A percentile compares a stretch with the other conserved stretches of the same genome.
These are phyloP conservation scores for Chloroceryle amazona DNA, from an alignment of 2,797 vertebrate genomes.

Conservation along the genomic window DNA sequence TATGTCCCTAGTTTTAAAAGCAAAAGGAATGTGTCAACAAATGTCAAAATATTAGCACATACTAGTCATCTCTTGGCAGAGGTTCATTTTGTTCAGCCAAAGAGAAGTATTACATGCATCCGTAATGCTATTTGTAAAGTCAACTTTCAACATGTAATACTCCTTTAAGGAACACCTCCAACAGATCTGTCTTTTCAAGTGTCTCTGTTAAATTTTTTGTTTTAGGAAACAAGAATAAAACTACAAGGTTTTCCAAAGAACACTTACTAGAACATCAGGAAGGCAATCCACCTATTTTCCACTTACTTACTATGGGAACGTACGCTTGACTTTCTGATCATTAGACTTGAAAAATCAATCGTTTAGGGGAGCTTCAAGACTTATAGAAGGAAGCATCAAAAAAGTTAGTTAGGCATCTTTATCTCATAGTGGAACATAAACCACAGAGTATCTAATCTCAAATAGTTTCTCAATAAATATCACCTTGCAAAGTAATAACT, in stretches of 20 bases:
- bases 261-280: not conserved
- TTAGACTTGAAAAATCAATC: not conserved
- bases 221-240: not conserved
- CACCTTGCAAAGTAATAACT: not conserved
- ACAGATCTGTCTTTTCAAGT: not conserved
- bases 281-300: not conserved
- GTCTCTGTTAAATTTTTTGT: not conserved
- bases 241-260: not conserved
- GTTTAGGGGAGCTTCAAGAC: not conserved
- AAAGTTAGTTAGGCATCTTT: not conserved
- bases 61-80: not conserved
- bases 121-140: not conserved
- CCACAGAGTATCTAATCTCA: not conserved
- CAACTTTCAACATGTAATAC: not conserved
- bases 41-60: not conserved
- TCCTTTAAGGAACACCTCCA: not conserved
- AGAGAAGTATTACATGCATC: not conserved
- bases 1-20: not conserved
- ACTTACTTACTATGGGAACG: not conserved
- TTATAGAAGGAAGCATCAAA: not conserved
- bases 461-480: not conserved
- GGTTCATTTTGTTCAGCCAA: not conserved
- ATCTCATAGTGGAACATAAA: not conserved
- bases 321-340: not conserved
- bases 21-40: not conserved